phyloP scores from a whole-genome alignment of 2,797 vertebrate species.

The Tragopan temminckii region DNA sequence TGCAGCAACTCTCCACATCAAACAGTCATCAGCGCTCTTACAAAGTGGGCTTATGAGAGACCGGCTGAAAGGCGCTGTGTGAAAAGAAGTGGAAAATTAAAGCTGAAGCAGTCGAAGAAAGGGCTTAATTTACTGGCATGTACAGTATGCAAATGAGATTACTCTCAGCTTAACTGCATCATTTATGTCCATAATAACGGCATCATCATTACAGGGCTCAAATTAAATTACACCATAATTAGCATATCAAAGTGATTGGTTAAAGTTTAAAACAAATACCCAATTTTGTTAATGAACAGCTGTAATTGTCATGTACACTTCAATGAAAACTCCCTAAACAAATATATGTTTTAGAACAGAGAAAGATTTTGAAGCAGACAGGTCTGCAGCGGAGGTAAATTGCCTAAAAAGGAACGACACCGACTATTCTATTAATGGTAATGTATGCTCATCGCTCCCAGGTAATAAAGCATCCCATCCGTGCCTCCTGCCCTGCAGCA shows the following conservation, averaged over 20 bases:
- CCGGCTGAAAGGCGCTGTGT: conserved; percentile 88
- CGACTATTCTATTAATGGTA: conserved; percentile 82
- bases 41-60: conserved; percentile 92
- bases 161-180: conserved; percentile 99
- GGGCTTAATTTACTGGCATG: conserved; percentile 99
- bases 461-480: conserved; percentile 81
- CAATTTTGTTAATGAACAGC: conserved; percentile 99
- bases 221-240: conserved; percentile 99
- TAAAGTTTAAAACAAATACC: conserved; percentile 99
- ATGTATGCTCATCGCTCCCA: conserved; percentile 81
- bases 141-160: conserved; percentile 99
- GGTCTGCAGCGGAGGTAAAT: conserved; percentile 79
- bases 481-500: too few species aligned
- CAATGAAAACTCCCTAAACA: conserved; percentile 98
- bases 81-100: conserved; percentile 99
- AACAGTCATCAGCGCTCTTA: conserved; percentile 93
- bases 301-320: conserved; percentile 96
- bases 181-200: conserved; percentile 99
- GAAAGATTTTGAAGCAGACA: conserved; percentile 82
- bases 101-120: conserved; percentile 96
- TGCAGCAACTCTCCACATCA: conserved; percentile 94
- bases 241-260: conserved; percentile 99
- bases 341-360: conserved; percentile 96
- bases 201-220: conserved; percentile 99
- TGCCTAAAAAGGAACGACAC: conserved; percentile 80